Percentiles rank a stretch among this genome's conserved stretches.
Evolutionary conservation across 2,888 invertebrate genomes (phyloP).

Genomic region (Muscina levida): DNA sequence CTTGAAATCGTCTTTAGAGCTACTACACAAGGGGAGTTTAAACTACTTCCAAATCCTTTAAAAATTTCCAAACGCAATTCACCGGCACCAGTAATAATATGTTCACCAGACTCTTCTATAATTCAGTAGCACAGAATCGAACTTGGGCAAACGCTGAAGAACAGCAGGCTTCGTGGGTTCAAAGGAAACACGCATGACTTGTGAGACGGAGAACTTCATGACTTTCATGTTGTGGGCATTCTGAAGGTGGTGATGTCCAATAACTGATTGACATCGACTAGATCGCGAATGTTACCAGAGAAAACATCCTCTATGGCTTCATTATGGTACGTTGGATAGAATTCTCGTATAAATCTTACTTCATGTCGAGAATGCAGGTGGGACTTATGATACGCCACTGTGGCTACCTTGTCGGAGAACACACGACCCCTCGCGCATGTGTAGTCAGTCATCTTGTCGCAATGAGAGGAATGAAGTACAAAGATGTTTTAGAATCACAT

Average conservation of each 20-base stretch:
- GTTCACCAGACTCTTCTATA: conserved; percentile 99
- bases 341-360: conserved; percentile 99
- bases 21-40: conserved; percentile 98
- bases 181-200: conserved; percentile 99
- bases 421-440: no score
- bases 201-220: conserved; percentile 99
- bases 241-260: conserved; percentile 98
- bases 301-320: conserved; percentile 99
- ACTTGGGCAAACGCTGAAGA: conserved; percentile 99
- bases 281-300: conserved; percentile 99
- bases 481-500: no score
- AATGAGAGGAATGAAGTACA: no score
- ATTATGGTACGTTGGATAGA: conserved; percentile 99
- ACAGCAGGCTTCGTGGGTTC: conserved; percentile 99
- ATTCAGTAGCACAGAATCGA: conserved; percentile 99
- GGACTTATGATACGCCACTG: conserved; percentile 99
- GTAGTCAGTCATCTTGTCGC: no score
- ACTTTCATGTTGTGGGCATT: conserved; percentile 99
- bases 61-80: conserved; percentile 99
- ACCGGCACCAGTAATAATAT: conserved; percentile 99
- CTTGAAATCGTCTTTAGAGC: conserved; percentile 98
- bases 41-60: conserved; percentile 99
- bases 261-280: conserved; percentile 99
- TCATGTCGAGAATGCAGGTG: conserved; percentile 98
- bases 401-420: conserved; percentile 96